Percentiles rank a stretch among this genome's conserved stretches.
Evolutionary conservation across 2,113 vertebrate species (phyloP).

Genomic region (Balaeniceps rex): DNA sequence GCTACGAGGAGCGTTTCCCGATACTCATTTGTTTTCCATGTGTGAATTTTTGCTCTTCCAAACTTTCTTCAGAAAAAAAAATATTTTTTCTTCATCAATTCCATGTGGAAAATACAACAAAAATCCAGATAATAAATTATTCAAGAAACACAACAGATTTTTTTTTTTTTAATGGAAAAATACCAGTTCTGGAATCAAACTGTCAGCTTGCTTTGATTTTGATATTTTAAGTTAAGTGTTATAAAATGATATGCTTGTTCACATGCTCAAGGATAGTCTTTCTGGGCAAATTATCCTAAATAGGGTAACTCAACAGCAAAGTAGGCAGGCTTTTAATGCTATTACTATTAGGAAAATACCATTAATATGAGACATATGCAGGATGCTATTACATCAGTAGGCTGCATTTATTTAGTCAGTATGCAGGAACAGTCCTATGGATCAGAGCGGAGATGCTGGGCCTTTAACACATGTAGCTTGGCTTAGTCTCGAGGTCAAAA

Average conservation of each 20-base stretch:
- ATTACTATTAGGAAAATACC: conserved; percentile 65
- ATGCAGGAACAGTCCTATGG: not conserved
- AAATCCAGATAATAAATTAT: conserved; percentile 52
- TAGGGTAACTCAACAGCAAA: conserved; percentile 59
- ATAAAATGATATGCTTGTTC: conserved; percentile 48
- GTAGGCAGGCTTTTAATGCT: conserved; percentile 50
- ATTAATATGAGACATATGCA: conserved; percentile 73
- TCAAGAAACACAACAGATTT: not conserved
- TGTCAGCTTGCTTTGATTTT: conserved; percentile 40
- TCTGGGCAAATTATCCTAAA: conserved; percentile 53
- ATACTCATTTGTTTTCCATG: conserved; percentile 31
- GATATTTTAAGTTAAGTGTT: conserved; percentile 31
- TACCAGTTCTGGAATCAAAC: conserved; percentile 28
- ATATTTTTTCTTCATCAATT: conserved; percentile 17
- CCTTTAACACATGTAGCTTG: conserved; percentile 26
- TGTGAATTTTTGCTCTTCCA: conserved; percentile 1
- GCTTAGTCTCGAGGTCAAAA: conserved; percentile 64
- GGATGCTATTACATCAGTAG: conserved; percentile 35
- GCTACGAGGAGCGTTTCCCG: not conserved
- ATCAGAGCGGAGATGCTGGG: conserved; percentile 27
- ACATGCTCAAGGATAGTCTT: not conserved
- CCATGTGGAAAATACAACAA: conserved; percentile 47
- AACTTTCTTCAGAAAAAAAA: not conserved
- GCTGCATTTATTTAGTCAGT: conserved; percentile 17
- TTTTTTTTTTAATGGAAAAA: not conserved